phyloP scores from a whole-genome alignment of 35 echinoderm and acorn worm species.

The Ophioderma brevispina region DNA sequence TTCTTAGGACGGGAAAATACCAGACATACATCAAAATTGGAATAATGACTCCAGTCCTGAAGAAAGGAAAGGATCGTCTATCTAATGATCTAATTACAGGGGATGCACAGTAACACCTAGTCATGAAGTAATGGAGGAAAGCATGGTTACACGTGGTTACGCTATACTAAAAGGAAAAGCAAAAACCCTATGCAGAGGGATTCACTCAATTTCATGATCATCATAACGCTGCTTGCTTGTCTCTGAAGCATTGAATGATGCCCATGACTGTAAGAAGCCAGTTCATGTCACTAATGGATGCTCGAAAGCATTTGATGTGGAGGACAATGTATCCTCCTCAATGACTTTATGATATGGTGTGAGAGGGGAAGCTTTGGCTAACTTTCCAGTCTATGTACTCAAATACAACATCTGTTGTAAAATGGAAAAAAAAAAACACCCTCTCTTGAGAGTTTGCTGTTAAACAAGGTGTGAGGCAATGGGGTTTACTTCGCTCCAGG shows the following conservation, averaged over 20 bases:
- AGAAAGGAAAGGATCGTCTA: not conserved
- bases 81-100: not conserved
- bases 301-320: constrained; percentile 1
- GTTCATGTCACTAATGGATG: not conserved
- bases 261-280: not conserved
- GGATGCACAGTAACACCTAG: not conserved
- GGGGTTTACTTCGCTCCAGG: not conserved
- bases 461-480: not conserved
- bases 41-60: not conserved
- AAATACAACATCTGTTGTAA: not conserved
- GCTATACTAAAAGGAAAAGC: not conserved
- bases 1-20: not conserved
- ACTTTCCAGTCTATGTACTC: not conserved
- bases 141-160: not conserved
- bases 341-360: not conserved
- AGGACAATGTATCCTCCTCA: not conserved
- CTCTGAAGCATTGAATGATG: not conserved
- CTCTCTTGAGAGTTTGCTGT: not conserved
- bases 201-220: not conserved
- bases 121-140: not conserved
- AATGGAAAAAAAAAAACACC: not conserved
- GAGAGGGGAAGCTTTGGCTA: not conserved
- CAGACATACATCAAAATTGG: not conserved
- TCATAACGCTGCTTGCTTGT: not conserved
- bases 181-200: not conserved